These are phyloP conservation scores for Chelidonichthys spinosus DNA, from an alignment of 2,797 vertebrate genomes.

Conservation along the genomic window DNA sequence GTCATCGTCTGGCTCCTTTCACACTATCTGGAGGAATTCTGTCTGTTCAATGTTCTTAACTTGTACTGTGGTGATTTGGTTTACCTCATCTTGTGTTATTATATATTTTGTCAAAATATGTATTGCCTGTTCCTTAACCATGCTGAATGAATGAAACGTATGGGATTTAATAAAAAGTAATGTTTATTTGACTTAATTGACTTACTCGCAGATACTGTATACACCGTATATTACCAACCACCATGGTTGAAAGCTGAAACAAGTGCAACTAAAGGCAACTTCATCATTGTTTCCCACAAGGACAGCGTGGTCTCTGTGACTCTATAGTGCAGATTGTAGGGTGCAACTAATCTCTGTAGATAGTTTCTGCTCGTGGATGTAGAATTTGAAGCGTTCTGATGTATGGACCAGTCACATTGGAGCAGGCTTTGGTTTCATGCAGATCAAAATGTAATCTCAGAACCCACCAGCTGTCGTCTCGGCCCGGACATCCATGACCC, in stretches of 20 bases:
- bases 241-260: background rate
- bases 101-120: slow-evolving; percentile 53
- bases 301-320: background rate
- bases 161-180: slow-evolving; percentile 70
- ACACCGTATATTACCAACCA: background rate
- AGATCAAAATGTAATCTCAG: background rate
- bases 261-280: background rate
- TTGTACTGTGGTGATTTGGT: slow-evolving; percentile 35
- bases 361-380: no score
- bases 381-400: background rate
- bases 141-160: slow-evolving; percentile 59
- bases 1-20: slow-evolving; percentile 10
- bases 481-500: no score
- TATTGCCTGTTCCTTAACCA: slow-evolving; percentile 68
- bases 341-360: background rate
- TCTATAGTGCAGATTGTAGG: background rate
- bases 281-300: background rate
- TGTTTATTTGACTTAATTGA: slow-evolving; percentile 23
- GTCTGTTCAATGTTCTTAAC: slow-evolving; percentile 1
- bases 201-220: background rate
- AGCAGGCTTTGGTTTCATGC: background rate
- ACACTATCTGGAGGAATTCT: background rate
- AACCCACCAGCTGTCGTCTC: no score
- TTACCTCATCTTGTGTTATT: slow-evolving; percentile 38
- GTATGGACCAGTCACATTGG: background rate